phyloP scores from a whole-genome alignment of 1,140 invertebrate genomes.

The Drosophila repleta region DNA sequence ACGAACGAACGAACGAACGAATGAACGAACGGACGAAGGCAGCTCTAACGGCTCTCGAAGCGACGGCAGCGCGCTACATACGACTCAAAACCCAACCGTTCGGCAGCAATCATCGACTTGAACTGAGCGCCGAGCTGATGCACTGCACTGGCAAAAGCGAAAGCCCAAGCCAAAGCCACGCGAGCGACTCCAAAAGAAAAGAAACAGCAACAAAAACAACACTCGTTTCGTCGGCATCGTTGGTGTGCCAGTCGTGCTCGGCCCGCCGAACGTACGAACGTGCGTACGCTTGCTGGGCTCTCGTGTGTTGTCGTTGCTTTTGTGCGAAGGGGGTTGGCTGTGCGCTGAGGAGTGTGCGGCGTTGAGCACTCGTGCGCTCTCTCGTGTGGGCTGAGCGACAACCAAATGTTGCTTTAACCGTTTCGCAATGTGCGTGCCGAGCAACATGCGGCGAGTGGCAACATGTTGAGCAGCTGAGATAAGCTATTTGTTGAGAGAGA shows the following conservation, averaged over 20 bases:
- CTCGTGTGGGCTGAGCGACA: conserved; percentile 6
- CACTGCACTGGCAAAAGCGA: conserved; percentile 44
- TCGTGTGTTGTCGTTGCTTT: conserved; percentile 1
- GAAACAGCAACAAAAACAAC: not conserved
- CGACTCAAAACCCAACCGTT: conserved; percentile 64
- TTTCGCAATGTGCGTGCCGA: conserved; percentile 22
- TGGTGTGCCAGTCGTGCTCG: conserved; percentile 1
- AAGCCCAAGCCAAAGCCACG: conserved; percentile 37
- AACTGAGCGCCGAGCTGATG: conserved; percentile 60
- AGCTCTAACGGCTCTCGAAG: not conserved
- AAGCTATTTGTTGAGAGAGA: not conserved
- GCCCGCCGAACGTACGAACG: not conserved
- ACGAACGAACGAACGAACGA: conserved; percentile 16
- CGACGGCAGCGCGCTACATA: conserved; percentile 29
- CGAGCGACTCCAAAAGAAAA: conserved; percentile 6
- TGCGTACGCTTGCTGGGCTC: conserved; percentile 8
- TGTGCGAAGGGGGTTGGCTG: conserved; percentile 2
- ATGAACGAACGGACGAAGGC: conserved; percentile 13
- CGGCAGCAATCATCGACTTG: conserved; percentile 69
- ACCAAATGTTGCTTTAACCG: conserved; percentile 48
- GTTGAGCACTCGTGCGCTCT: not conserved
- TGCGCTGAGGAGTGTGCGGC: conserved; percentile 15
- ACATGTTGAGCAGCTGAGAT: conserved; percentile 15
- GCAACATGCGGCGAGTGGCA: conserved; percentile 49
- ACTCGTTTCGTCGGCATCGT: conserved; percentile 13